A percentile compares a stretch with the other conserved stretches of the same genome.
These are phyloP conservation scores for Neotoxoptera formosana DNA, from an alignment of 1,140 invertebrate species.

Conservation along the genomic window DNA sequence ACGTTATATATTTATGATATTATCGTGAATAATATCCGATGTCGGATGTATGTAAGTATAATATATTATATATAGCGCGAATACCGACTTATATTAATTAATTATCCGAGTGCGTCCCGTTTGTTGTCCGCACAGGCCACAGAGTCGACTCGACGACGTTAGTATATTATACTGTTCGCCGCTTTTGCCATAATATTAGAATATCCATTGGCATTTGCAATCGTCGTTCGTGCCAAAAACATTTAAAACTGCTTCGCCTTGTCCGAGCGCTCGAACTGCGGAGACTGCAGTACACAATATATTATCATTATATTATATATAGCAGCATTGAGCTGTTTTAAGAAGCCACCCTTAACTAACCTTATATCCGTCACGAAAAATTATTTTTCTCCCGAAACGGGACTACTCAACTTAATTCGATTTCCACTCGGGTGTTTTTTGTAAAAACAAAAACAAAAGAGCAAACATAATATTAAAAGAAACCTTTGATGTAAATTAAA, in stretches of 20 bases:
- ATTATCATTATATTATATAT: background rate
- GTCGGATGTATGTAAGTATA: too few species aligned
- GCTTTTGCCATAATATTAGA: background rate
- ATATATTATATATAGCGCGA: too few species aligned
- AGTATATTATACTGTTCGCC: background rate
- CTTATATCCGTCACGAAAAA: background rate
- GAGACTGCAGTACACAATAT: background rate
- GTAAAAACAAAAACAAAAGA: too few species aligned
- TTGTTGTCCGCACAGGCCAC: background rate
- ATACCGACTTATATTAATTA: background rate
- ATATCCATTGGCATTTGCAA: background rate
- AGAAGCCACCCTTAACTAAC: background rate
- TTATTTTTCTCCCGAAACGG: background rate
- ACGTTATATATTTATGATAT: too few species aligned
- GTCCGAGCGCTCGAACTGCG: background rate
- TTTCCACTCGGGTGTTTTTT: too few species aligned
- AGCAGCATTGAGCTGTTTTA: background rate
- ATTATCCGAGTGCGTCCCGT: background rate
- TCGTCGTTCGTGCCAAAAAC: background rate
- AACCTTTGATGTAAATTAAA: too few species aligned
- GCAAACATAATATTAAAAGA: too few species aligned
- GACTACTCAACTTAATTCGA: background rate
- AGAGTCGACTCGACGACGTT: background rate
- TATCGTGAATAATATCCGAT: too few species aligned
- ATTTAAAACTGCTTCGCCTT: background rate